A percentile compares a stretch with the other conserved stretches of the same genome.
phyloP scores from a whole-genome alignment of 1,140 invertebrate genomes.

The Latrodectus geometricus region DNA sequence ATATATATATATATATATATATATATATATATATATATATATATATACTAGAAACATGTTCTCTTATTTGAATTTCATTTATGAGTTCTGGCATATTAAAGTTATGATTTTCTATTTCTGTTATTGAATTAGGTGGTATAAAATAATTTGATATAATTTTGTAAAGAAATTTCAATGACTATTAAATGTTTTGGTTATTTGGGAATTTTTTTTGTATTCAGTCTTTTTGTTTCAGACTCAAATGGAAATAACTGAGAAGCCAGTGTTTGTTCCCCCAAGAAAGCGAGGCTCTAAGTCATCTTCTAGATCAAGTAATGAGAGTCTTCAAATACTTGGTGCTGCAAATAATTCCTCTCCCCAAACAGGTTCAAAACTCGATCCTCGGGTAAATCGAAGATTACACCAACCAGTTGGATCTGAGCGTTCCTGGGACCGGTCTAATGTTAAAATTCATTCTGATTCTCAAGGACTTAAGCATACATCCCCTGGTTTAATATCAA shows the following conservation, averaged over 20 bases:
- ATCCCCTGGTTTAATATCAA: conserved; percentile 30
- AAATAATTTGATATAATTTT: no score
- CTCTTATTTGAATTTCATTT: no score
- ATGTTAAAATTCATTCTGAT: conserved; percentile 36
- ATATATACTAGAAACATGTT: no score
- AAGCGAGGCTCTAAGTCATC: conserved; percentile 60
- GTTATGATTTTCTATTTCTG: no score
- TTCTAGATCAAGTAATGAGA: conserved; percentile 47
- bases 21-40: no score
- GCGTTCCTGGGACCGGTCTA: conserved; percentile 8
- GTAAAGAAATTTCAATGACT: no score
- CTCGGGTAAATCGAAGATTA: conserved; percentile 42
- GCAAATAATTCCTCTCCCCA: conserved; percentile 46
- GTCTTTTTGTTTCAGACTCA: conserved; percentile 2
- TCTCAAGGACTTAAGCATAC: conserved; percentile 20
- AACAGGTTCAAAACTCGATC: conserved; percentile 49
- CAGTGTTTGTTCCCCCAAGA: conserved; percentile 56
- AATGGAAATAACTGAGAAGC: conserved; percentile 58
- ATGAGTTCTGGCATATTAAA: no score
- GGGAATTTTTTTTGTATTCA: no score
- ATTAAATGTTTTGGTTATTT: no score
- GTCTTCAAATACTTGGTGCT: conserved; percentile 45
- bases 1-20: no score
- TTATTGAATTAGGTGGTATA: no score
- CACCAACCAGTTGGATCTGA: conserved; percentile 21